Conservation (phyloP, 2,888 invertebrate species). For the Tuta absoluta region DNA sequence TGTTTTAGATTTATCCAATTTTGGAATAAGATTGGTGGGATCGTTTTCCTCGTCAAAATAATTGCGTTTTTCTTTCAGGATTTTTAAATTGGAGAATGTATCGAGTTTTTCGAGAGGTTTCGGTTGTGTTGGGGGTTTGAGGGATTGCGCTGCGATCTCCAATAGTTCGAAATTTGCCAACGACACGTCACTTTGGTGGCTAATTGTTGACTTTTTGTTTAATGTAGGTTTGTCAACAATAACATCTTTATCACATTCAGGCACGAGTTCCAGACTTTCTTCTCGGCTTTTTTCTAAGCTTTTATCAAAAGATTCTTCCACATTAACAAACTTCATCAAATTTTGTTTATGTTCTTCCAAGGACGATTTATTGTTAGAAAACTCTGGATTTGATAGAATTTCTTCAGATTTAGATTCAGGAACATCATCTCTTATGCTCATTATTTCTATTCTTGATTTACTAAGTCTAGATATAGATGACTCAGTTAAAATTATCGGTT, state of each 20-base stretch:
- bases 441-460: neutral
- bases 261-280: conserved; percentile 9
- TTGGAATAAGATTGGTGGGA: conserved; percentile 23
- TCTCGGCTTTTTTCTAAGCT: neutral
- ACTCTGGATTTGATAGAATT: neutral
- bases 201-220: conserved; percentile 38
- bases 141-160: conserved; percentile 50
- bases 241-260: neutral
- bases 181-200: conserved; percentile 51
- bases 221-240: conserved; percentile 27
- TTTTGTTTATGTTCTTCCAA: neutral
- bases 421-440: neutral
- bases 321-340: neutral
- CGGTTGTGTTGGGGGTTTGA: conserved; percentile 28
- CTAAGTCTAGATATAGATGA: neutral
- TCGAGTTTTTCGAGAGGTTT: conserved; percentile 31
- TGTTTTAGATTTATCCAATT: conserved; percentile 39
- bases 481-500: neutral
- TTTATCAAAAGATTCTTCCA: conserved; percentile 1
- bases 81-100: conserved; percentile 45
- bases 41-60: conserved; percentile 46
- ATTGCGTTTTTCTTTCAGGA: conserved; percentile 50
- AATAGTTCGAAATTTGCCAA: conserved; percentile 61
- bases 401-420: neutral
- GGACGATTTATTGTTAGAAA: neutral